These are phyloP conservation scores for Pedionomus torquatus DNA, from an alignment of 2,113 vertebrate species.

Conservation along the genomic window DNA sequence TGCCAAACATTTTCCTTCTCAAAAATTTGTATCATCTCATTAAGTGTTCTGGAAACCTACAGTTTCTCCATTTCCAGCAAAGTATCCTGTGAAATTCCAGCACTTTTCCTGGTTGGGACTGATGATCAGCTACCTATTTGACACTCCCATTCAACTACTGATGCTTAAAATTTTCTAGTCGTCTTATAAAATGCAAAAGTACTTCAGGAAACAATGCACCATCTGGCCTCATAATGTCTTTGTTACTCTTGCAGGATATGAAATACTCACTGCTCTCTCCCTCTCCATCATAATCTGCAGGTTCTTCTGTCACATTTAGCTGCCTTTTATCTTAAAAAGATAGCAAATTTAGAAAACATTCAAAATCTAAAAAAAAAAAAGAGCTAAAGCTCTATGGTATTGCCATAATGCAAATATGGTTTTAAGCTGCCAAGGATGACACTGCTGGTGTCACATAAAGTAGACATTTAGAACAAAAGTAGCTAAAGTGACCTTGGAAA, in stretches of 20 bases:
- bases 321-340: neutral
- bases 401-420: neutral
- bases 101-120: rapidly evolving
- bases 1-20: neutral
- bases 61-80: neutral
- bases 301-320: neutral
- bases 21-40: neutral
- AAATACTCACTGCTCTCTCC: neutral
- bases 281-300: neutral
- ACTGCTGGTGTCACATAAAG: neutral
- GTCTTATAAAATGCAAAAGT: neutral
- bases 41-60: neutral
- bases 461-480: neutral
- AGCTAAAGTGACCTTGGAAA: neutral
- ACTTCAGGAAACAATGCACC: neutral
- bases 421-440: neutral
- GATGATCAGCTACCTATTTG: neutral
- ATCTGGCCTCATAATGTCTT: neutral
- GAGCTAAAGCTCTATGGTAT: neutral
- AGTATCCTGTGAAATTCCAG: neutral
- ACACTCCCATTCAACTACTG: neutral
- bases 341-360: neutral
- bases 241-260: neutral
- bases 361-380: neutral
- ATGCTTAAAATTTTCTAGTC: neutral